phyloP scores from a whole-genome alignment of 2,888 invertebrate species.

The Eilema griseolum region DNA sequence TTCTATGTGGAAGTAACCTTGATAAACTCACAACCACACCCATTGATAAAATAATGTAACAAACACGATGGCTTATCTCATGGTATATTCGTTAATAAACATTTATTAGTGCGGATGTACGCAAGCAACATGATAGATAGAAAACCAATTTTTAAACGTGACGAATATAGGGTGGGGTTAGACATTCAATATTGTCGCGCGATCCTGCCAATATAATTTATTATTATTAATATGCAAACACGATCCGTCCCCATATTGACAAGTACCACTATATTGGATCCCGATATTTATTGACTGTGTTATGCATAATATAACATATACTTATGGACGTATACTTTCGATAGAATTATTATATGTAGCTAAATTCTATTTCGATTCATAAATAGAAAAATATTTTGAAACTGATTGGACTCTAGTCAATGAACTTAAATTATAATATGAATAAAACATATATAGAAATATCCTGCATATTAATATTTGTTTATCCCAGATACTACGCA shows the following conservation, averaged over 20 bases:
- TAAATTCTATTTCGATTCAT: background rate
- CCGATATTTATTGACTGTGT: too few relatives aligned
- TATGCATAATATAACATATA: too few relatives aligned
- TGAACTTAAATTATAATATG: background rate
- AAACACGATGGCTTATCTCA: conserved; percentile 13
- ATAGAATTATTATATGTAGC: too few relatives aligned
- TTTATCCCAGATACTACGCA: conserved; percentile 10
- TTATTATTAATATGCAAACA: too few relatives aligned
- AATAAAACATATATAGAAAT: background rate
- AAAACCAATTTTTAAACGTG: background rate
- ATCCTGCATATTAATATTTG: conserved; percentile 16
- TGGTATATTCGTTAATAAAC: conserved; percentile 9
- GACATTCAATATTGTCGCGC: background rate
- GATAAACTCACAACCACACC: conserved; percentile 13
- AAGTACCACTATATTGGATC: too few relatives aligned
- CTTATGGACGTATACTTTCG: too few relatives aligned
- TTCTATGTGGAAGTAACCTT: conserved; percentile 22
- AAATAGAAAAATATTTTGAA: background rate
- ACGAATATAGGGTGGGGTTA: background rate
- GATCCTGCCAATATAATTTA: too few relatives aligned
- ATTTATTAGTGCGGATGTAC: background rate
- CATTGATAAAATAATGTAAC: conserved; percentile 15
- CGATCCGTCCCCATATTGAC: too few relatives aligned
- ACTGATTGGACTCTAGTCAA: conserved; percentile 7
- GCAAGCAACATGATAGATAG: background rate